A percentile compares a stretch with the other conserved stretches of the same genome.
phyloP scores from a whole-genome alignment of 2,888 invertebrate species.

The Calephelis perditalis region DNA sequence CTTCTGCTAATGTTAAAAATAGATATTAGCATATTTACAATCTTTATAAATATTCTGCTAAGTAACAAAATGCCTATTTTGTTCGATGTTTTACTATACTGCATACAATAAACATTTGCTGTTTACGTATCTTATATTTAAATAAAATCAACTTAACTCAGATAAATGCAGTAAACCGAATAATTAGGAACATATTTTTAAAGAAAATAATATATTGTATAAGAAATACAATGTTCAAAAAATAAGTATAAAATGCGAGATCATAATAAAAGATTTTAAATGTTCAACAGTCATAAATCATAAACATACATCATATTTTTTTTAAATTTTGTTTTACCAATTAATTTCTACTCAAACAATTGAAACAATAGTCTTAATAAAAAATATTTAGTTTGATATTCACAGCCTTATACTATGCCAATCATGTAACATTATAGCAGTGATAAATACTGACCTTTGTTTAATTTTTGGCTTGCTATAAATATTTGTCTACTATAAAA shows the following conservation, averaged over 20 bases:
- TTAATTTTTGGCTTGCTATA: slow-evolving; percentile 8
- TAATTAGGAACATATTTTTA: slow-evolving; percentile 11
- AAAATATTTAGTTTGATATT: slow-evolving; percentile 2
- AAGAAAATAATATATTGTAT: slow-evolving; percentile 10
- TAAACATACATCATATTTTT: background rate
- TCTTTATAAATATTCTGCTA: background rate
- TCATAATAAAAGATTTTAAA: slow-evolving; percentile 7
- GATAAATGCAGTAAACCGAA: slow-evolving; percentile 7
- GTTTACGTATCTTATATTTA: background rate
- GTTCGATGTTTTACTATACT: slow-evolving; percentile 3
- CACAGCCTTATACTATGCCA: slow-evolving; percentile 7
- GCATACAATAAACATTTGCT: background rate
- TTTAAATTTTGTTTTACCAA: background rate
- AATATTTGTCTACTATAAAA: background rate
- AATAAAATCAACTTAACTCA: slow-evolving; percentile 3
- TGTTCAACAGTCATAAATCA: background rate
- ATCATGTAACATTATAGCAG: slow-evolving; percentile 8
- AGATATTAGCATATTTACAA: background rate
- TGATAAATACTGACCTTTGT: slow-evolving; percentile 9
- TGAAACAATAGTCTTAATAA: background rate
- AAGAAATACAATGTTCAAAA: slow-evolving; percentile 18
- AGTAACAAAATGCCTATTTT: slow-evolving; percentile 2
- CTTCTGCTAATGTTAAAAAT: background rate
- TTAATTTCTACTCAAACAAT: background rate
- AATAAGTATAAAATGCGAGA: slow-evolving; percentile 18